Evolutionary conservation across 2,888 invertebrate genomes (phyloP), one percentile per base, ranked within the genome.

Genomic region (Amiota minor): DNA sequence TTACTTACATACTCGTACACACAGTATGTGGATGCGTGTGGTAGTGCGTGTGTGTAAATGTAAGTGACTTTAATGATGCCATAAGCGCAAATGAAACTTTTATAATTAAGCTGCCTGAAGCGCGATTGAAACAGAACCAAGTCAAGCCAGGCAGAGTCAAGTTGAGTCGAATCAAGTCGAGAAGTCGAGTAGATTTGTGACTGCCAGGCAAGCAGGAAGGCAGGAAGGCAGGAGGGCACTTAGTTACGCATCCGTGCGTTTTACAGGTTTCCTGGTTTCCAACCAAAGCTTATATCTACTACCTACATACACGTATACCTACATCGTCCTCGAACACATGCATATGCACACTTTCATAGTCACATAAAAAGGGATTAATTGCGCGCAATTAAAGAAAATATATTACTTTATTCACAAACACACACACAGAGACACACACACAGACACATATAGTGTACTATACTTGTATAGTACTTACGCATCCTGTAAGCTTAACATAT

Each of bases 361-460:
- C 72, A 75, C 77, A 77, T 77, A 76, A 77, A 78, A 76, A 73
- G 77, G 77, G 49, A 49, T 78, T 78, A 78, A 77, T 78, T 78
- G 78, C 71, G 76, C 77, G 74, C 77, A 78, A 77, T 78, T 78
- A 78, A 78, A 78, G 77, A 78, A 75, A 78, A 78, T 78, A 77
- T 78, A 78, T 77, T 78, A 72, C 74, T 53, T 59, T 71, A 50
- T 14, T 49, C 23, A 64, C 53, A 64, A 45, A 53, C 61, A 12
- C 53, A 14, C 53, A 35, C 35, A 35, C 35, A n/a, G n/a, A n/a
- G n/a, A n/a, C 23, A 64, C 53, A 64, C 53, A 53, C 61, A 12
- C 53, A 14, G n/a, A 35, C 35, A 35, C 35, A n/a, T n/a, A n/a
- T n/a, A n/a, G n/a, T n/a, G n/a, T n/a, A 35, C 35, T 35, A 35